Evolutionary conservation across 1,140 invertebrate genomes (phyloP).

Genomic region (Stegodyphus mimosarum): DNA sequence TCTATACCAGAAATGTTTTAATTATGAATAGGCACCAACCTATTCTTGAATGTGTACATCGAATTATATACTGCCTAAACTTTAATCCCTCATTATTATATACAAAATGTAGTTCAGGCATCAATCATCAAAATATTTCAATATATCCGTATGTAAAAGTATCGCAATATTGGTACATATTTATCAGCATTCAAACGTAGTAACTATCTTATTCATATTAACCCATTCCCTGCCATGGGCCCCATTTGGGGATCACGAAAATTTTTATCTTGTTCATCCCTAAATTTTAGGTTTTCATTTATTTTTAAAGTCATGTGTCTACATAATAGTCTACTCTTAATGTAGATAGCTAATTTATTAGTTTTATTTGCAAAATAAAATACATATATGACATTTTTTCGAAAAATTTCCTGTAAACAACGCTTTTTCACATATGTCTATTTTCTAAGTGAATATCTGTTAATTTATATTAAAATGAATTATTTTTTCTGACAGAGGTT

Average conservation of each 20-base stretch:
- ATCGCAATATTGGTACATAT: no score
- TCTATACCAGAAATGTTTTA: no score
- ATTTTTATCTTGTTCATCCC: constrained; percentile 36
- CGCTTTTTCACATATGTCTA: constrained; percentile 36
- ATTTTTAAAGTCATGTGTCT: constrained; percentile 3
- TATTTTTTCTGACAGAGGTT: constrained; percentile 40
- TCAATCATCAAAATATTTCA: no score
- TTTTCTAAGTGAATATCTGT: constrained; percentile 38
- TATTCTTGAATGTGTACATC: no score
- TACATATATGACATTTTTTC: constrained; percentile 35
- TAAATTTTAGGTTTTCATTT: constrained; percentile 30
- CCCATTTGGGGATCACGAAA: constrained; percentile 36
- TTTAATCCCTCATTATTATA: no score
- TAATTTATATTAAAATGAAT: constrained; percentile 41
- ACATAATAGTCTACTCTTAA: constrained; percentile 11
- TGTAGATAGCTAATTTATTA: constrained; percentile 20
- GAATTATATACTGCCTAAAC: no score
- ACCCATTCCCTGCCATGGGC: constrained; percentile 35
- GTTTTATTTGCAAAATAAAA: constrained; percentile 20
- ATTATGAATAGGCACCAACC: no score
- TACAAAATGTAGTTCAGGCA: no score
- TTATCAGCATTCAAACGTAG: no score
- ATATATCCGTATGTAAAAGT: no score
- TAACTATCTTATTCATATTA: no score
- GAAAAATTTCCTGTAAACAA: constrained; percentile 38